Base-by-base conservation (phyloP, 2,797 vertebrate species). In the Notolabrus celidotus region DNA sequence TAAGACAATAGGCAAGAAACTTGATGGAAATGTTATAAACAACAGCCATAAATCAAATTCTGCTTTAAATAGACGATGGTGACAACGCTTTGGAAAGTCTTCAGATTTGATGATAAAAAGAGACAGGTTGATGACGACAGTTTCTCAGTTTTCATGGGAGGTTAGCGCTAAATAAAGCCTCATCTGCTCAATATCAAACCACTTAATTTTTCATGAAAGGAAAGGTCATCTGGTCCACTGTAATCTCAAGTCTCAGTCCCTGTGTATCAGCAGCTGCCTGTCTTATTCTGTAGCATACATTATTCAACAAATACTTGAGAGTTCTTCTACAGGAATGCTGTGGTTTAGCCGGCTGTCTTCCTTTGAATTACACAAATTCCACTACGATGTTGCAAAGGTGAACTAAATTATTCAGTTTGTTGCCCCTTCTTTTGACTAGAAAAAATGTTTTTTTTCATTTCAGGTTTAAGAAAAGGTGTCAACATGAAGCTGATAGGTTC, bases 171-270 rank as follows among this genome's bases (percentile, higher is more conserved):
- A 90, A 93, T 92, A 92, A 91, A 93, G 86, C 75, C 68, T 90
- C 88, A 89, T 92, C 86, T 89, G 80, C 90, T 93, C 91, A 91
- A 89, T 92, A 90, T 92, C 92, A 86, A 79, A 55, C 19, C 67
- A 49, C 75, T 94, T 83, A 84, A 93, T 92, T 86, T 94, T 94
- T 94, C 85, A 94, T 93, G 92, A 93, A 91, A 89, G 87, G 65
- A 85, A 91, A 90, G 92, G 92, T 93, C 88, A 92, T 85, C 45
- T 63, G 86, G 91, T 86, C 85, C 84, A 82, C 78, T 89, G 89
- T 93, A 93, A 94, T 94, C 92, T 93, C 85, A 78, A 86, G 82
- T 86, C 86, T 83, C 82, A 79, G 87, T 79, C 82, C 73, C 67
- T 78, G 75, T 87, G 84, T 92, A 88, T 91, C 89, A 79, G 85